These are phyloP conservation scores for Drosophila kokeensis DNA, from an alignment of 2,888 invertebrate genomes.

Conservation along the genomic window DNA sequence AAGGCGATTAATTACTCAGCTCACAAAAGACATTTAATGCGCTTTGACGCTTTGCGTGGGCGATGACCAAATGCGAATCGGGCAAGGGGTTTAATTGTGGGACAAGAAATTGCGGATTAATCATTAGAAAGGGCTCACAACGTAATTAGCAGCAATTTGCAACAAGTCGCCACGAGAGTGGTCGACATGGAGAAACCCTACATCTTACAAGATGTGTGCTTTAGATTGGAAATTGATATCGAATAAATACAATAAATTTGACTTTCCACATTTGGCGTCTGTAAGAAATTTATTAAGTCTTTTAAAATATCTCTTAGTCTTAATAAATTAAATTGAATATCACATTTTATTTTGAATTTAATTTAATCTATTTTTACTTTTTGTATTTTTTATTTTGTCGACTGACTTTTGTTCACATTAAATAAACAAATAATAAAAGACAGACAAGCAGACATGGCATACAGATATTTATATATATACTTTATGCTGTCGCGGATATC, in stretches of 20 bases:
- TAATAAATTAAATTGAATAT: not conserved
- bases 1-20: conserved; percentile 76
- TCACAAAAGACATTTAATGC: conserved; percentile 67
- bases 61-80: conserved; percentile 18
- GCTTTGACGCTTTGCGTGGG: conserved; percentile 63
- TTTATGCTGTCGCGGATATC: not conserved
- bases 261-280: not conserved
- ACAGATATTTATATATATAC: not conserved
- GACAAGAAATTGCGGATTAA: conserved; percentile 49
- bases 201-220: not conserved
- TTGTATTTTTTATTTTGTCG: not conserved
- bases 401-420: not conserved
- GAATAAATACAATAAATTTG: not conserved
- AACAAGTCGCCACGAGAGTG: conserved; percentile 6
- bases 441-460: not conserved
- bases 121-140: conserved; percentile 21
- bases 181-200: not conserved
- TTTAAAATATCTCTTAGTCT: not conserved
- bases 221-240: not conserved
- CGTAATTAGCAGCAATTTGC: conserved; percentile 47
- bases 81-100: conserved; percentile 58
- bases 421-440: not conserved
- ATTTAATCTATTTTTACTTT: not conserved
- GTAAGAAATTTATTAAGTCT: not conserved
- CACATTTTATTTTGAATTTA: not conserved